phyloP scores from a whole-genome alignment of 2,888 invertebrate genomes.

The Pachydiplax longipennis region DNA sequence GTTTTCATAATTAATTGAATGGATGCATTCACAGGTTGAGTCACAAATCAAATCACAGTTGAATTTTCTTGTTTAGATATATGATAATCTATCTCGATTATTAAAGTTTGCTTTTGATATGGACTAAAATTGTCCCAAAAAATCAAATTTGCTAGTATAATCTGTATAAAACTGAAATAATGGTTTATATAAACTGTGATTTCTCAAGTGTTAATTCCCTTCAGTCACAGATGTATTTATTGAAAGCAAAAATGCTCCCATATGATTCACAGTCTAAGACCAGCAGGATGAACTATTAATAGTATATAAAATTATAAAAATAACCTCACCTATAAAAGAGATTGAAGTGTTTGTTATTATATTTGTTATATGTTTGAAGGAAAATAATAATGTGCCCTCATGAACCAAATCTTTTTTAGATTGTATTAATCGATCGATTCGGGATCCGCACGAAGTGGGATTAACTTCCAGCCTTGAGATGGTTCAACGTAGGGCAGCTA shows the following conservation, averaged over 20 bases:
- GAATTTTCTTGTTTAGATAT: neutral
- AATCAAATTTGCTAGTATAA: neutral
- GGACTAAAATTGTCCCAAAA: neutral
- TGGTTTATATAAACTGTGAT: neutral
- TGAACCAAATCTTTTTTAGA: neutral
- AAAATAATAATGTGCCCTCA: neutral
- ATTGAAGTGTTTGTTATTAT: neutral
- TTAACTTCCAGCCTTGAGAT: too few relatives aligned
- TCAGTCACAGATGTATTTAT: neutral
- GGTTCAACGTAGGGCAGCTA: too few relatives aligned
- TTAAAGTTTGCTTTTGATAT: neutral
- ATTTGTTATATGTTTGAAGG: neutral
- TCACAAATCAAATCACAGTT: neutral
- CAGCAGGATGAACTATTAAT: neutral
- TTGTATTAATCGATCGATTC: too few relatives aligned
- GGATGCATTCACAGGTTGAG: neutral
- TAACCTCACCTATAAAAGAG: neutral
- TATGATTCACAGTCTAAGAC: neutral
- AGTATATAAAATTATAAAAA: neutral
- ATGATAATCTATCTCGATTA: neutral
- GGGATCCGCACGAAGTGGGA: too few relatives aligned
- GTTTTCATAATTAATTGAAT: neutral
- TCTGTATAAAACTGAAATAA: neutral
- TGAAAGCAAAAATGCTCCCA: neutral
- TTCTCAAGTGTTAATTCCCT: neutral